Base-by-base conservation (phyloP, 2,797 vertebrate species). In the Phalanger gymnotis region DNA sequence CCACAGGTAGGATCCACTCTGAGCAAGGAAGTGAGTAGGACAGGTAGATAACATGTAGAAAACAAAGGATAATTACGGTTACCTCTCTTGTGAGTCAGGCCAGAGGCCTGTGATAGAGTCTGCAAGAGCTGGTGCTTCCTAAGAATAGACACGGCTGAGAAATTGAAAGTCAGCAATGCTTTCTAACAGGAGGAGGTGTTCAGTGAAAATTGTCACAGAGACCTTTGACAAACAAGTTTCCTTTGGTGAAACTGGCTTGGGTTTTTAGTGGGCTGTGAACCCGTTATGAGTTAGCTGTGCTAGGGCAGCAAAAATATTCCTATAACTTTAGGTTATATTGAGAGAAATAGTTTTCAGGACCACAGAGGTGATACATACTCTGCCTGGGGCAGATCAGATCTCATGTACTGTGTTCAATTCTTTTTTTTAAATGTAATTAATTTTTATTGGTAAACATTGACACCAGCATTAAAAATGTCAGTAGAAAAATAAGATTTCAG, bases 401-500 rank as follows among this genome's bases (percentile, higher is more conserved):
- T 66, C 7, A 2, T 34, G 4, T 66, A 66, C 34, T 34, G 58
- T 58, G 12, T 66, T 66, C 58, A n/a, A n/a, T n/a, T n/a, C n/a
- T n/a, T n/a, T n/a, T n/a, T n/a, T n/a, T n/a, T n/a, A n/a, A 92
- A 73, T 96, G 40, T 95, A 97, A 96, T 95, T 96, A 91, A 97
- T 92, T 96, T 99, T 99, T 99, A 98, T 98, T 99, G 97, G 97
- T 97, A 96, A 98, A 98, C 93, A 97, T 97, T 98, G 98, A 95
- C 56, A 98, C 51, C 95, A 96, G 94, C 96, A 98, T 98, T 98
- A 98, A 97, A 98, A 98, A 97, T 94, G 96, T 98, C 98, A 98
- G 98, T 98, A 99, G 97, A 99, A 99, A 99, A 99, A 99, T 98
- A 99, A 98, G 98, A 97, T 98, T 93, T 96, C 96, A 96, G 97